Evolutionary conservation across 2,113 vertebrate genomes (phyloP).

Genomic region (Carlito syrichta): DNA sequence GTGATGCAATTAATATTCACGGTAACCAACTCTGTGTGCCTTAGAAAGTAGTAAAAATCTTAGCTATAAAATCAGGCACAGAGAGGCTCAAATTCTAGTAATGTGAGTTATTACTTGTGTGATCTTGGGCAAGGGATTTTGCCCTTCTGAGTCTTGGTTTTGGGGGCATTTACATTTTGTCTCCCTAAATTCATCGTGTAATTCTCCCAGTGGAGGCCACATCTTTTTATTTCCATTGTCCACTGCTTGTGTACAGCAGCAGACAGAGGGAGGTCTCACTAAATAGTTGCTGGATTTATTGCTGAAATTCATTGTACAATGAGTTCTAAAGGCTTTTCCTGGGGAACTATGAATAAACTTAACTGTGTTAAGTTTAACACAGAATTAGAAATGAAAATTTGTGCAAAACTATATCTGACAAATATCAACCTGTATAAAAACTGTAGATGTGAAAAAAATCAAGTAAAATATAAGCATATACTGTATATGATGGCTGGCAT

Average conservation of each 20-base stretch:
- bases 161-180: not conserved
- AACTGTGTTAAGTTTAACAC: not conserved
- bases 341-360: not conserved
- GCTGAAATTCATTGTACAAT: too few relatives aligned
- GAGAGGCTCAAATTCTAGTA: too few relatives aligned
- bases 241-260: not conserved
- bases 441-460: not conserved
- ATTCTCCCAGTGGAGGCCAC: not conserved
- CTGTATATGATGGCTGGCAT: too few relatives aligned
- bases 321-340: not conserved
- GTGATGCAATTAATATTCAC: rapidly evolving
- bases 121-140: not conserved
- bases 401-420: not conserved
- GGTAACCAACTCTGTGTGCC: not conserved
- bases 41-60: too few relatives aligned
- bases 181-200: not conserved
- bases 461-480: not conserved
- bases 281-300: too few relatives aligned
- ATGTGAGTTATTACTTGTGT: not conserved
- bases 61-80: not conserved
- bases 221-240: not conserved
- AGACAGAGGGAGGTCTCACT: not conserved
- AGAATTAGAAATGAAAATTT: not conserved
- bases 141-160: not conserved
- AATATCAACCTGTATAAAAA: not conserved